Conservation (phyloP, 2,113 vertebrate species). For the Chunga burmeisteri region DNA sequence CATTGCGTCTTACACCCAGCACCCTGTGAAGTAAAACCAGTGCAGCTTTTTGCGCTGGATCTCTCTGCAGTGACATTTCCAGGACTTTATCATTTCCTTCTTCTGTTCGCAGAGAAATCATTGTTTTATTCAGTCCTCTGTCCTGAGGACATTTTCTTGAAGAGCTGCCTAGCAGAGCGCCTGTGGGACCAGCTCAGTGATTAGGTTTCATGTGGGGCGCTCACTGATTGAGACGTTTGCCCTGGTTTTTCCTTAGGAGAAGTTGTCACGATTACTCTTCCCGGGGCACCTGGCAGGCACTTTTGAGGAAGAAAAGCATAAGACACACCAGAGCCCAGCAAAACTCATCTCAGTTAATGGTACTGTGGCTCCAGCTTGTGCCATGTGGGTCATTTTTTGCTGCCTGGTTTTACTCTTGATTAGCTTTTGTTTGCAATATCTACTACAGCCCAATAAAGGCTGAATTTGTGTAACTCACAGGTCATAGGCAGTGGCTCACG, state of each 20-base stretch:
- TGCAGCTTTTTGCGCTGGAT: not conserved
- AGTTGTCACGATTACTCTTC: not conserved
- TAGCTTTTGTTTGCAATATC: not conserved
- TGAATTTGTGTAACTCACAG: not conserved
- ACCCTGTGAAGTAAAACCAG: not conserved
- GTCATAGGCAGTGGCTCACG: not conserved
- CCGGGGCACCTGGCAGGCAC: not conserved
- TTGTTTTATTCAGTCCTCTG: not conserved
- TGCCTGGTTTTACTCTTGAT: not conserved
- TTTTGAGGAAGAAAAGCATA: not conserved
- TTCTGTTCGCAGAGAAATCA: not conserved
- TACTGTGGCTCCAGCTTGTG: fast-evolving
- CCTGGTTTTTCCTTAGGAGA: not conserved
- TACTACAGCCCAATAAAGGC: not conserved
- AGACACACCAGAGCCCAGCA: not conserved
- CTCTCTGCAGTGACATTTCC: not conserved
- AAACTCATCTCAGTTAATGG: not conserved
- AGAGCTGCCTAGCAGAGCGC: not conserved
- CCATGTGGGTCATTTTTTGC: not conserved
- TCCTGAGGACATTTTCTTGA: not conserved
- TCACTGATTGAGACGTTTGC: not conserved
- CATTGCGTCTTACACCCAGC: not conserved
- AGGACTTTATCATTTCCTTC: not conserved
- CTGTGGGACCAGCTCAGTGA: not conserved
- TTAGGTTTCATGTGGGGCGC: not conserved